Evolutionary conservation across 2,113 vertebrate species (phyloP).

Genomic region (Scomber scombrus): DNA sequence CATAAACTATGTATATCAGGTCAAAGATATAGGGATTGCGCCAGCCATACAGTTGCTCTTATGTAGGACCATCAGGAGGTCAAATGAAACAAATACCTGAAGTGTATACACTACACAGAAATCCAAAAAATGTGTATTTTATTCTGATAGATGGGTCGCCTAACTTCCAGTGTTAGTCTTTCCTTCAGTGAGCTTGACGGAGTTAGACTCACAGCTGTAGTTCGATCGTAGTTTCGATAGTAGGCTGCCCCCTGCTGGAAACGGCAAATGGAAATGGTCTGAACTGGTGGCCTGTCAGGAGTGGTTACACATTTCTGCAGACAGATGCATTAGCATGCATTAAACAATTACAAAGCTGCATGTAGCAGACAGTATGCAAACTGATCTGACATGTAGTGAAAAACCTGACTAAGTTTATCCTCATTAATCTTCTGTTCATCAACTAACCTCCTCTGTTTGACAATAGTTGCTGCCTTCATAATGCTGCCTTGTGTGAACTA

Average conservation of each 20-base stretch:
- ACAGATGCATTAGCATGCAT: background rate
- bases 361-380: background rate
- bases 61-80: background rate
- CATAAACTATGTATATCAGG: background rate
- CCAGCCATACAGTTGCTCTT: background rate
- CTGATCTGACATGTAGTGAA: too few species aligned
- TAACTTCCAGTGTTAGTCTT: conserved; percentile 1
- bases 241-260: conserved; percentile 54
- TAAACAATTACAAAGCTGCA: conserved; percentile 6
- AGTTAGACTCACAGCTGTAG: background rate
- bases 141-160: background rate
- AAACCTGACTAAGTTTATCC: background rate
- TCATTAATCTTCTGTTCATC: background rate
- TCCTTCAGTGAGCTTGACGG: conserved; percentile 15
- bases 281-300: background rate
- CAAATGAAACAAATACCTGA: too few species aligned
- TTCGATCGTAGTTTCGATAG: background rate
- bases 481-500: background rate
- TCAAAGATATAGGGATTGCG: background rate
- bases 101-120: background rate
- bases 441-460: background rate
- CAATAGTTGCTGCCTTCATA: background rate
- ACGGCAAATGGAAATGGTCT: background rate
- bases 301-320: conserved; percentile 30
- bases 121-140: background rate